These are phyloP conservation scores for Pimpla rufipes DNA, from an alignment of 2,888 invertebrate species.

Conservation along the genomic window DNA sequence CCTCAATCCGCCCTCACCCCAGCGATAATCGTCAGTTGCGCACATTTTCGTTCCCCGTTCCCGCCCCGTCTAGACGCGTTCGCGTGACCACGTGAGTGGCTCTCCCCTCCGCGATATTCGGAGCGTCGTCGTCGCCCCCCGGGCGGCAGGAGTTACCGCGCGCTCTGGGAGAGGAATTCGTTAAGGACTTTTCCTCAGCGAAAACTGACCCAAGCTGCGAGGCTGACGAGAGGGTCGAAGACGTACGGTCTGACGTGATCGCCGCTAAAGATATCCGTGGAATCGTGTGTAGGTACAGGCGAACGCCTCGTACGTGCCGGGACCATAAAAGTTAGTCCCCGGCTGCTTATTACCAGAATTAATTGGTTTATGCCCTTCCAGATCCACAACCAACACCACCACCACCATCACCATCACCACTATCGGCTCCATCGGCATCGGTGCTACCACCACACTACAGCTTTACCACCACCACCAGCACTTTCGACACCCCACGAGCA, in stretches of 20 bases:
- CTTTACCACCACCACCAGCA: conserved; percentile 27
- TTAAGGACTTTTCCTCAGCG: not conserved
- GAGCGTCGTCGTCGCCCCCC: not conserved
- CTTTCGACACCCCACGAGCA: conserved; percentile 43
- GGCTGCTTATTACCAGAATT: conserved; percentile 74
- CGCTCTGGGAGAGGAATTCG: conserved; percentile 18
- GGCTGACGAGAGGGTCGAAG: not conserved
- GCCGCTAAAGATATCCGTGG: not conserved
- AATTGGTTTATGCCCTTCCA: conserved; percentile 76
- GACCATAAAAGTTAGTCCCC: conserved; percentile 68
- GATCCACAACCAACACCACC: conserved; percentile 22
- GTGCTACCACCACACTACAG: conserved; percentile 21
- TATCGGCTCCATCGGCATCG: conserved; percentile 36
- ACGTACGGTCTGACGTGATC: conserved; percentile 11
- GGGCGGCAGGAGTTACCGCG: not conserved
- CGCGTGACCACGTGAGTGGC: not conserved
- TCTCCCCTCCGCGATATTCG: not conserved
- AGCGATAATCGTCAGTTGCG: conserved; percentile 11
- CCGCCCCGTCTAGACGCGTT: conserved; percentile 20
- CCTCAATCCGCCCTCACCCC: not conserved
- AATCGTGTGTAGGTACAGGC: not conserved
- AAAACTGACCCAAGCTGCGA: conserved; percentile 11
- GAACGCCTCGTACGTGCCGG: conserved; percentile 57
- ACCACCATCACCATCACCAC: conserved; percentile 46
- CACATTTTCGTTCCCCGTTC: not conserved